Percentiles rank a stretch among this genome's conserved stretches.
Evolutionary conservation across 2,113 vertebrate genomes (phyloP).

Genomic region (Scytalopus superciliaris): DNA sequence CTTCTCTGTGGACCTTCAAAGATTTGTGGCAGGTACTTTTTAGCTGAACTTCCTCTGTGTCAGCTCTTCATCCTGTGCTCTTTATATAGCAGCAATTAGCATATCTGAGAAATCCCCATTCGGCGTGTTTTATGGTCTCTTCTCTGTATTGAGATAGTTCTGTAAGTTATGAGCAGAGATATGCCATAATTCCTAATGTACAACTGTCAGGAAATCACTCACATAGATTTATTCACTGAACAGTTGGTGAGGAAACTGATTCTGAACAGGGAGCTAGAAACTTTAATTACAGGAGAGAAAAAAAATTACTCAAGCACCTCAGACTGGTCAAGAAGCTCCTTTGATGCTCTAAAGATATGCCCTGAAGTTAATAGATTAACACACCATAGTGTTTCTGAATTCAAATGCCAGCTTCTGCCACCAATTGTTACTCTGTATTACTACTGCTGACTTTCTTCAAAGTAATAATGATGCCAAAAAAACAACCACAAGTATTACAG

Average conservation of each 20-base stretch:
- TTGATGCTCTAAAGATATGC: not conserved
- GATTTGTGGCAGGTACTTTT: constrained; percentile 37
- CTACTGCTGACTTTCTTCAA: not conserved
- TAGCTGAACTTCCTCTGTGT: constrained; percentile 20
- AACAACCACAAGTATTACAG: not conserved
- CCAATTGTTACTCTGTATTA: not conserved
- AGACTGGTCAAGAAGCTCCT: constrained; percentile 46
- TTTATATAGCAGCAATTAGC: constrained; percentile 62
- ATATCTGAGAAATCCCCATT: constrained; percentile 61
- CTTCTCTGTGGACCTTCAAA: not conserved
- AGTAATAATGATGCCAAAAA: not conserved
- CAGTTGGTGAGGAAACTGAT: constrained; percentile 38
- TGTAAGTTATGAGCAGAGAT: constrained; percentile 54
- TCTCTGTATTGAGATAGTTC: constrained; percentile 38
- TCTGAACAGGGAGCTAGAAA: constrained; percentile 47
- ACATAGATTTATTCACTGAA: constrained; percentile 59
- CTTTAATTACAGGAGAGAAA: constrained; percentile 49
- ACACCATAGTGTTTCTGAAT: not conserved
- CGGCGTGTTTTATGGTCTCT: constrained; percentile 44
- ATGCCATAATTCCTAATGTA: constrained; percentile 61
- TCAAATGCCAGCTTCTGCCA: not conserved
- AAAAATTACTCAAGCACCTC: constrained; percentile 9
- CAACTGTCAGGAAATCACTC: constrained; percentile 62
- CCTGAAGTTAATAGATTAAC: not conserved
- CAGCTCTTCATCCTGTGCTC: not conserved